Percentiles rank a stretch among this genome's conserved stretches.
Evolutionary conservation across 1,140 invertebrate genomes (phyloP).

Genomic region (Idris sp.): DNA sequence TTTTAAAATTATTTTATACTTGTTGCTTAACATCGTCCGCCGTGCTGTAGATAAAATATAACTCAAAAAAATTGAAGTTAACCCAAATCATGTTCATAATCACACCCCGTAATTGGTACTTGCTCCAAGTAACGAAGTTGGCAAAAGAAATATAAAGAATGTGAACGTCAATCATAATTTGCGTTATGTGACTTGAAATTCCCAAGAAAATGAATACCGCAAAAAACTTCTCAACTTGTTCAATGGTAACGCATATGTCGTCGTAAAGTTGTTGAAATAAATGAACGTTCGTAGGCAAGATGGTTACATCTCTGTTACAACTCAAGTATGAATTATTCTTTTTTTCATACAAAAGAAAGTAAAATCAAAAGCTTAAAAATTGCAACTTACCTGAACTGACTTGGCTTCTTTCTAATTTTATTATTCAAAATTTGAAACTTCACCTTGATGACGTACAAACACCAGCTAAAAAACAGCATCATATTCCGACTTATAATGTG

Average conservation of each 20-base stretch:
- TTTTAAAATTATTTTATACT: too few species aligned
- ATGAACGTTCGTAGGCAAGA: conserved; percentile 6
- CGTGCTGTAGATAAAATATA: conserved; percentile 39
- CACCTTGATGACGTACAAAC: conserved; percentile 9
- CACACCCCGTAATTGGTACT: conserved; percentile 10
- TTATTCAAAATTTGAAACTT: conserved; percentile 32
- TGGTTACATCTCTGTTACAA: background rate
- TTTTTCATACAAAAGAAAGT: too few species aligned
- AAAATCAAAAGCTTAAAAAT: too few species aligned
- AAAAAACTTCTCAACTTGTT: conserved; percentile 35
- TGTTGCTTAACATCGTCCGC: conserved; percentile 19
- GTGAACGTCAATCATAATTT: conserved; percentile 42
- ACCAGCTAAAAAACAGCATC: conserved; percentile 26
- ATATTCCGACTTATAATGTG: conserved; percentile 34
- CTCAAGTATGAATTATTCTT: too few species aligned
- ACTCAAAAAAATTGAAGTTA: conserved; percentile 39
- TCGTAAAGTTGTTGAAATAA: conserved; percentile 35
- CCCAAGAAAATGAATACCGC: conserved; percentile 30
- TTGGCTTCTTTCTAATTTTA: too few species aligned
- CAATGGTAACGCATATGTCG: conserved; percentile 19
- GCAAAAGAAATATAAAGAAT: conserved; percentile 21
- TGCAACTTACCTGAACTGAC: too few species aligned
- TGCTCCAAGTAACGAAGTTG: background rate
- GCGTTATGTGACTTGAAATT: conserved; percentile 32
- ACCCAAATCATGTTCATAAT: conserved; percentile 39